phyloP scores from a whole-genome alignment of 2,113 vertebrate genomes.

The Salvelinus sp. region DNA sequence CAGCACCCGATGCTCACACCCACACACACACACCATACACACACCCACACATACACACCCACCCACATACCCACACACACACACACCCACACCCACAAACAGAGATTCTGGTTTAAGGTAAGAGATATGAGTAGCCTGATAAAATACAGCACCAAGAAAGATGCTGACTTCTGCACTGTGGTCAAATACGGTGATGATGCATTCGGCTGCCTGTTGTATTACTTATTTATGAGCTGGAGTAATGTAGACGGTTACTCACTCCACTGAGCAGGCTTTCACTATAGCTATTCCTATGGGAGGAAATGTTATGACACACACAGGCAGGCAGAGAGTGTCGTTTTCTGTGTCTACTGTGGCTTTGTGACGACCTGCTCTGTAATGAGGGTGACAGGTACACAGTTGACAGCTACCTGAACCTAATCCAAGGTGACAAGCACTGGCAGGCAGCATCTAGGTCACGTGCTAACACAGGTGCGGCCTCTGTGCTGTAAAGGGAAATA shows the following conservation, averaged over 20 bases:
- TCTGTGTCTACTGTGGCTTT: background rate
- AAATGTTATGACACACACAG: too few relatives aligned
- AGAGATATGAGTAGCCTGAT: background rate
- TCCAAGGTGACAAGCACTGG: conserved; percentile 8
- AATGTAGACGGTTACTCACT: background rate
- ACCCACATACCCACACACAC: too few relatives aligned
- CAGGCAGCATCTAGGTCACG: background rate
- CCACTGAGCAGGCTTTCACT: background rate
- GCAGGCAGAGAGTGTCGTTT: background rate
- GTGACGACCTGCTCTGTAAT: background rate
- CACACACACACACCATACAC: too few relatives aligned
- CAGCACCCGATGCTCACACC: fast-evolving
- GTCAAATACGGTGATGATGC: too few relatives aligned
- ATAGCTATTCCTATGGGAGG: too few relatives aligned
- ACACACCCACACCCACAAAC: background rate
- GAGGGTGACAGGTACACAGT: conserved; percentile 12
- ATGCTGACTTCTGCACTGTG: background rate
- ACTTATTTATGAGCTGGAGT: background rate
- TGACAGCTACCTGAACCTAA: conserved; percentile 4
- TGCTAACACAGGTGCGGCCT: background rate
- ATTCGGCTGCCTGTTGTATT: background rate
- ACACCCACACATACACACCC: too few relatives aligned
- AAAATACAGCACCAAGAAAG: background rate
- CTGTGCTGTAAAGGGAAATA: background rate
- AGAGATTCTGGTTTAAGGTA: background rate